Evolutionary conservation across 2,113 vertebrate genomes (phyloP), one percentile per base, ranked within the genome.

Genomic region (Syngnathus typhle): DNA sequence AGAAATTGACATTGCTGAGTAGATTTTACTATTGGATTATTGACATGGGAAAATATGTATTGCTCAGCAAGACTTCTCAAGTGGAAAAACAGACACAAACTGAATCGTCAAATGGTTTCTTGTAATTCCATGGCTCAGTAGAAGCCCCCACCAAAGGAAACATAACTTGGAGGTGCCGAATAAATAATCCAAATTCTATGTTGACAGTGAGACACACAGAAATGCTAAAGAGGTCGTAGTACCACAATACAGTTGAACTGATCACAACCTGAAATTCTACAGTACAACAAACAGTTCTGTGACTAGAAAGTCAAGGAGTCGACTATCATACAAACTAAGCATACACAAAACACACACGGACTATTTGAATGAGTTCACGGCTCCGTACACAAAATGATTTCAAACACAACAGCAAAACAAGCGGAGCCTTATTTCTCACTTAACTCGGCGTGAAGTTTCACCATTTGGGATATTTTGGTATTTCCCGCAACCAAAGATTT

Each of bases 111-210:
- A 84, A 82, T 67, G 46, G 49, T 88, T 86, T 85, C 80, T 79
- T 89, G 80, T 75, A 78, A 51, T 81, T 72, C 75, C 61, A 79
- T 76, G 74, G 65, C 78, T 87, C 76, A 80, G 68, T 69, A 79
- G 78, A 74, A 63, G 52, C 46, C 68, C 75, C 63, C 76, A 79
- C 46, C 65, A 73, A 75, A 67, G 79, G 44, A 80, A 80, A 81
- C 68, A 82, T 74, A 68, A 64, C 49, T 67, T 38, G 64, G 55
- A 74, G 36, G 66, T 46, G 70, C 69, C 59, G 68, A 46, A 79
- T 47, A 76, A 76, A 78, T 18, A 18, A 73, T 58, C 13, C 15
- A 60, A 72, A 44, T 38, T 44, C 41, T 18, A 78, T 19, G 49
- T 65, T 41, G 36, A 76, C 59, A 68, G 77, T 74, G 68, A 82